Evolutionary conservation across 1,140 invertebrate genomes (phyloP).

Genomic region (Centruroides vittatus): DNA sequence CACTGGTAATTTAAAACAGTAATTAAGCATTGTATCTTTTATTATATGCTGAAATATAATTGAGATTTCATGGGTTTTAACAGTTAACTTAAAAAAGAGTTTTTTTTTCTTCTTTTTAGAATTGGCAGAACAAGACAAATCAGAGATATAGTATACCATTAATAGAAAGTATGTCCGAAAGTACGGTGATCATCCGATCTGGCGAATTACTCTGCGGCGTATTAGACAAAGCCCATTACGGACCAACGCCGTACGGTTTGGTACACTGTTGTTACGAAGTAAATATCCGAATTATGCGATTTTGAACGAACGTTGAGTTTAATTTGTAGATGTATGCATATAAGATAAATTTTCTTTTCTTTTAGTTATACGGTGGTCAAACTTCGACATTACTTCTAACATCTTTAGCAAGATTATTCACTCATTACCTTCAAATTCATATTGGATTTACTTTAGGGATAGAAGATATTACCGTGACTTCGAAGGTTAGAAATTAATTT

Average conservation of each 20-base stretch:
- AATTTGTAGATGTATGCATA: not conserved
- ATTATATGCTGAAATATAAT: no score
- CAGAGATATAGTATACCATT: constrained; percentile 30
- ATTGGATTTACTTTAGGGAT: constrained; percentile 90
- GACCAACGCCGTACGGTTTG: constrained; percentile 82
- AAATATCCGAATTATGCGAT: constrained; percentile 1
- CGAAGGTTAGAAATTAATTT: constrained; percentile 26
- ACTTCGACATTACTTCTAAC: constrained; percentile 67
- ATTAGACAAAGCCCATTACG: constrained; percentile 95
- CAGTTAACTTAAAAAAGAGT: no score
- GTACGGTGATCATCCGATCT: constrained; percentile 72
- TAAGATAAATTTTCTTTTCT: constrained; percentile 16
- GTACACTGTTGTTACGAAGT: constrained; percentile 83
- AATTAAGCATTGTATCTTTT: no score
- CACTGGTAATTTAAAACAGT: no score
- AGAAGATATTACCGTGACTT: constrained; percentile 75
- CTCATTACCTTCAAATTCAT: constrained; percentile 63
- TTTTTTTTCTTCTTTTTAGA: no score
- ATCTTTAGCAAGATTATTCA: constrained; percentile 83
- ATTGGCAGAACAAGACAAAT: no score
- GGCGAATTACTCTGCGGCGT: constrained; percentile 85
- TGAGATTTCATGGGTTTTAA: no score
- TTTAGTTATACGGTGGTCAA: constrained; percentile 72
- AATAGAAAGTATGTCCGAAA: constrained; percentile 56
- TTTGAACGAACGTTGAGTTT: not conserved